Conservation (phyloP, 2,888 invertebrate species). For the Ephialtes manifestator region DNA sequence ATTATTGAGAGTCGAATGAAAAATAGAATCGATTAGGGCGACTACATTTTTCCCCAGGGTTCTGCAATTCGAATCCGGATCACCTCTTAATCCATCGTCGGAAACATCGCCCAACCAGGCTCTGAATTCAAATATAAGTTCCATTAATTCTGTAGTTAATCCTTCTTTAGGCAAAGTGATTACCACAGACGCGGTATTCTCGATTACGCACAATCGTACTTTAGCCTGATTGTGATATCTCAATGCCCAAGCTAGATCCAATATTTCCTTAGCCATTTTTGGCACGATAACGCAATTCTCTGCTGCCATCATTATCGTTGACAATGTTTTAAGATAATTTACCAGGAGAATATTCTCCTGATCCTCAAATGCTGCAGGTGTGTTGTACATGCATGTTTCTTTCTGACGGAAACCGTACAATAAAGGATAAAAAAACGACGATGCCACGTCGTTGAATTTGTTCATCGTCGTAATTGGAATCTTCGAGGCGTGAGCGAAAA, state of each 20-base stretch:
- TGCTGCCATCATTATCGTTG: conserved; percentile 89
- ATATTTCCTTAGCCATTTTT: conserved; percentile 90
- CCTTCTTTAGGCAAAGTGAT: conserved; percentile 88
- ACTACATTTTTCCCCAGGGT: conserved; percentile 89
- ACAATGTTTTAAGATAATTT: conserved; percentile 90
- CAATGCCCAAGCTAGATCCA: conserved; percentile 90
- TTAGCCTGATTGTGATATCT: conserved; percentile 90
- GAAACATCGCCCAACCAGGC: conserved; percentile 90
- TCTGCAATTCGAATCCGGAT: conserved; percentile 89
- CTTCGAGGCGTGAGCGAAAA: conserved; percentile 86
- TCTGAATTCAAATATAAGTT: conserved; percentile 89
- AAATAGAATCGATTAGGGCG: conserved; percentile 86
- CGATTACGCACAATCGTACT: conserved; percentile 90
- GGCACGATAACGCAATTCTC: conserved; percentile 90
- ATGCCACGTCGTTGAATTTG: conserved; percentile 91
- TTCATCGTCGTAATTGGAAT: conserved; percentile 88
- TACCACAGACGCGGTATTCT: conserved; percentile 89
- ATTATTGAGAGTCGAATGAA: conserved; percentile 57
- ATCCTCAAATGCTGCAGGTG: conserved; percentile 87
- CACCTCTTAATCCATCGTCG: conserved; percentile 88
- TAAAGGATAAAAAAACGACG: conserved; percentile 94
- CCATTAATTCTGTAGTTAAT: conserved; percentile 88
- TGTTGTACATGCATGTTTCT: conserved; percentile 87
- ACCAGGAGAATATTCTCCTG: conserved; percentile 90
- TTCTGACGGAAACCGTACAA: conserved; percentile 90